Conservation (phyloP, 92 coral and sea anemone species). For the Palythoa caribaeorum region DNA sequence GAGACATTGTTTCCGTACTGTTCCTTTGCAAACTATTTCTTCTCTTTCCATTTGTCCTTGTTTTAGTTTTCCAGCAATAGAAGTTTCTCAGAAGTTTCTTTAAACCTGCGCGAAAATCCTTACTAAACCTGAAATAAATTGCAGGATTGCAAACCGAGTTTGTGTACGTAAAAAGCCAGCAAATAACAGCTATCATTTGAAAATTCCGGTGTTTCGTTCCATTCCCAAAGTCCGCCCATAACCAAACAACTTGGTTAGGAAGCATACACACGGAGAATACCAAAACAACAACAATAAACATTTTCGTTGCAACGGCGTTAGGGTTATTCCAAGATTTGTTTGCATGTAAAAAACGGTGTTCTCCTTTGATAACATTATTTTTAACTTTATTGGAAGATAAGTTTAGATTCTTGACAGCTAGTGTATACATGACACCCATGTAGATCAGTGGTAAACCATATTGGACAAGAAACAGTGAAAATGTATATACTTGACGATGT, state of each 20-base stretch:
- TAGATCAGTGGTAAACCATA: constrained; percentile 82
- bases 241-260: constrained; percentile 95
- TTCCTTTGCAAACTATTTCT: not conserved
- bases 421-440: constrained; percentile 81
- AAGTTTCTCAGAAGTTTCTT: constrained; percentile 58
- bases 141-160: constrained; percentile 93
- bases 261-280: constrained; percentile 92
- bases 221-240: constrained; percentile 91
- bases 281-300: constrained; percentile 91
- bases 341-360: not conserved
- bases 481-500: constrained; percentile 82
- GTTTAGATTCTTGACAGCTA: constrained; percentile 81
- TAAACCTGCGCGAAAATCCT: constrained; percentile 87
- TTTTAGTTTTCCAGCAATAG: constrained; percentile 36
- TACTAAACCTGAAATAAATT: constrained; percentile 87
- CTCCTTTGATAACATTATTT: constrained; percentile 45
- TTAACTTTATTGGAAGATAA: constrained; percentile 67
- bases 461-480: constrained; percentile 81
- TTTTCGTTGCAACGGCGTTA: constrained; percentile 88
- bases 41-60: not conserved
- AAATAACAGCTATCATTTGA: constrained; percentile 67
- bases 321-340: constrained; percentile 69
- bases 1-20: constrained; percentile 1
- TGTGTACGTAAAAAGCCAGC: constrained; percentile 91
- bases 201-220: constrained; percentile 68